Conservation (phyloP, 2,113 vertebrate genomes). For the Nothobranchius kuhntae region DNA sequence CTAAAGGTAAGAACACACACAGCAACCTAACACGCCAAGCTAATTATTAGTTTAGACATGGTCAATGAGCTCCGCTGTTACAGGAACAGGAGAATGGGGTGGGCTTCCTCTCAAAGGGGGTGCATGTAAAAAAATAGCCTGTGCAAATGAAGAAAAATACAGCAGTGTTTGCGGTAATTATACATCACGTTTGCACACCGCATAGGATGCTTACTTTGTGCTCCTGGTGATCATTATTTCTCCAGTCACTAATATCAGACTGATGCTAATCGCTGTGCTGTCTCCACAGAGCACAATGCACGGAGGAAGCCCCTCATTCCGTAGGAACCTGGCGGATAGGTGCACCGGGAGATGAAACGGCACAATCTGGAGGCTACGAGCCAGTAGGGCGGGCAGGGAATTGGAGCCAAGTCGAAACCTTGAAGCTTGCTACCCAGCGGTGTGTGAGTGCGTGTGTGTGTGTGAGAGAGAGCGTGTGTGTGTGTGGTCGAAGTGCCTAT, state of each 20-base stretch:
- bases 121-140: not conserved
- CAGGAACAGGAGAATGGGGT: not conserved
- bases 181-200: too few relatives aligned
- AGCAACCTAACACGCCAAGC: not conserved
- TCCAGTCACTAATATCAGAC: conserved; percentile 18
- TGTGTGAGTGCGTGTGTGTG: conserved; percentile 8
- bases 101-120: too few relatives aligned
- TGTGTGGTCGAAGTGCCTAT: conserved; percentile 66
- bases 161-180: too few relatives aligned
- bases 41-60: not conserved
- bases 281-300: conserved; percentile 51
- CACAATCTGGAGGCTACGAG: conserved; percentile 26
- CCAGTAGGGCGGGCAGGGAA: conserved; percentile 46
- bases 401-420: conserved; percentile 45
- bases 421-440: conserved; percentile 31
- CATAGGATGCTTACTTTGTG: too few relatives aligned
- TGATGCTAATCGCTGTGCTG: conserved; percentile 31
- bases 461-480: conserved; percentile 7
- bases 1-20: conserved; percentile 25
- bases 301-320: conserved; percentile 12
- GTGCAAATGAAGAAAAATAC: not conserved
- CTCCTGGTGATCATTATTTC: not conserved
- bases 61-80: not conserved
- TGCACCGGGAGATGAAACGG: conserved; percentile 45
- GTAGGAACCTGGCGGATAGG: conserved; percentile 32